Evolutionary conservation across 1,140 invertebrate species (phyloP), one percentile per base, ranked within the genome.

Genomic region (Arctopsyche grandis): DNA sequence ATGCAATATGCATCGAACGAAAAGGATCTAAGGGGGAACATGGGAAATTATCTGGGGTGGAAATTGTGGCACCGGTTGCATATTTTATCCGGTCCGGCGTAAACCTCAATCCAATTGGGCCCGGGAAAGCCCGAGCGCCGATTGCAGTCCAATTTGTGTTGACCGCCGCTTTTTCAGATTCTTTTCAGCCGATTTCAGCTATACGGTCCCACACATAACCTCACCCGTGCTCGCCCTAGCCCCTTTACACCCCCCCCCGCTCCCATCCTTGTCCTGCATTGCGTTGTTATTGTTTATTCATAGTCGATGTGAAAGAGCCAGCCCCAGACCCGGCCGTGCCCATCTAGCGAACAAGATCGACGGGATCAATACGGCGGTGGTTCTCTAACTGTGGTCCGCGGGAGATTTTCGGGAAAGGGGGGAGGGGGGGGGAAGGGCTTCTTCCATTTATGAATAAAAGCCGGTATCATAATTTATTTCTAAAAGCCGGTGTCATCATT

Each of bases 1-100:
- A 74, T 74, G 71, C 71, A 74, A 74, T 74, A 74, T 74, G 71
- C 71, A 74, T 56, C 71, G 63, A 24, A 26, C n/a, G 38, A 71
- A 46, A 26, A 9, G 22, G 46, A 29, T 74, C 19, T n/a, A 48
- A 76, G 56, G 52, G 56, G 74, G 29, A 38, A 76, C 52, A 19
- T 38, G 74, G 58, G 74, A 76, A 63, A 76, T 74, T 74, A 74
- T 66, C 52, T 46, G 16, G 44, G 46, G n/a, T 10, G 73, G 24
- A 38, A 60, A 38, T 22, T 48, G 38, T 38, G 24, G 71, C 22
- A 19, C 38, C 14, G 44, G 22, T 21, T 74, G 48, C 71, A 74
- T 74, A 74, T 74, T 74, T 74, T 52, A 74, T 74, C 14, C 71
- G 19, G 46, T 56, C 24, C n/a, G 48, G 24, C 26, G 24, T 70